Base-by-base conservation (phyloP, 2,888 invertebrate species). In the Caenorhabditis afra region DNA sequence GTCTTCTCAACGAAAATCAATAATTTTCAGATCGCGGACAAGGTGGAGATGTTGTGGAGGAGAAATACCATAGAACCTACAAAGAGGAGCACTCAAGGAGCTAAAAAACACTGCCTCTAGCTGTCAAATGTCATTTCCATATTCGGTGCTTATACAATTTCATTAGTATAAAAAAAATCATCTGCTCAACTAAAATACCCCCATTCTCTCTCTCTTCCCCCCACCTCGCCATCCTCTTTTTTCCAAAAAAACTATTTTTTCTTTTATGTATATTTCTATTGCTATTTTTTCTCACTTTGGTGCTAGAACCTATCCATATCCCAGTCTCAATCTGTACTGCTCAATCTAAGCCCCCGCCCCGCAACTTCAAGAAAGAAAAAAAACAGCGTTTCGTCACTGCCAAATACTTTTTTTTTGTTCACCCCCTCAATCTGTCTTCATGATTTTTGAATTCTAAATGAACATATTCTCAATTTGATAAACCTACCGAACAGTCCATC, bases 31-130 rank as follows among this genome's bases (percentile, higher is more conserved):
- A 76, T 23, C 68, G 68, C 49, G 68, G 64, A 47, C 76, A 68
- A 70, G 82, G 12, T 14, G 41, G 83, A 64, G 88, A 87, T 53
- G 74, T 83, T 22, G 85, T 87, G 22, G 86, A 87, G 74, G 88
- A 88, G 77, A 85, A 84, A 64, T 88, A 87, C 74, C 86, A 88
- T 58, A 81, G 87, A 67, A 80, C 85, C 18, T 87, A 88, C 77
- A 84, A 83, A 58, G 86, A 86, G 76, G 83, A 79, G 35, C 79
- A 79, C 29, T 73, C 73, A 39, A 62, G 62, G 44, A 64, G 64
- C 64, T 73, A 44, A 68, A 29, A 61, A 53, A 61, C 37, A 64
- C 64, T 58, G 50, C 62, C 58, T 39, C 39, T 62, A 67, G 67
- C 61, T 75, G 61, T 75, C 67, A 64, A 61, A 44, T 57, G 62